Evolutionary conservation across 1,140 invertebrate genomes (phyloP).

Genomic region (Drosophila funebris): DNA sequence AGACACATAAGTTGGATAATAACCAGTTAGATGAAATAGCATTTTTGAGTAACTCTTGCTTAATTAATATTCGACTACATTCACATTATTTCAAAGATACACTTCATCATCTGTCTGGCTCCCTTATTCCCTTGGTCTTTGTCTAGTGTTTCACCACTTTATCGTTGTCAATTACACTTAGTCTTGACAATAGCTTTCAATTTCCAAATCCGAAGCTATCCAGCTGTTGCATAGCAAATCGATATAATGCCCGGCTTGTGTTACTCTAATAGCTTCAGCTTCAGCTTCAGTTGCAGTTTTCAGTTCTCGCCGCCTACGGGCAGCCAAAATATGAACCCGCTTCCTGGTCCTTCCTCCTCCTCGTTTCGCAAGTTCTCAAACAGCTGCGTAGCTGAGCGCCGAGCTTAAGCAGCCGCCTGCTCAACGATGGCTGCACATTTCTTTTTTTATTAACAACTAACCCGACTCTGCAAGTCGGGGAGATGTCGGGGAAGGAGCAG

Average conservation of each 20-base stretch:
- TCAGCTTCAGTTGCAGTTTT: neutral
- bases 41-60: too few relatives aligned
- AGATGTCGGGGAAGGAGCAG: neutral
- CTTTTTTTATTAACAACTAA: conserved; percentile 41
- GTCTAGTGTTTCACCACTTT: conserved; percentile 1
- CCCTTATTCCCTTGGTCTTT: too few relatives aligned
- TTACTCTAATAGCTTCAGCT: neutral
- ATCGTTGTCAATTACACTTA: conserved; percentile 7
- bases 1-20: too few relatives aligned
- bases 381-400: too few relatives aligned
- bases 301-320: conserved; percentile 30
- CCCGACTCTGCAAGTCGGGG: too few relatives aligned
- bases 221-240: conserved; percentile 42
- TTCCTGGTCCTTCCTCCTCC: neutral
- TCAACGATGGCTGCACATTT: conserved; percentile 24
- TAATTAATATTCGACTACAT: neutral
- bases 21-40: too few relatives aligned
- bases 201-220: neutral
- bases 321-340: conserved; percentile 55
- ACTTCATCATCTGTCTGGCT: neutral
- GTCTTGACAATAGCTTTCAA: conserved; percentile 6
- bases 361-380: neutral
- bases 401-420: conserved; percentile 12
- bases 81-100: neutral
- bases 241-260: conserved; percentile 1